These are phyloP conservation scores for Hippasteria phrygiana DNA, from an alignment of 53 echinoderm and acorn worm species.

Conservation along the genomic window DNA sequence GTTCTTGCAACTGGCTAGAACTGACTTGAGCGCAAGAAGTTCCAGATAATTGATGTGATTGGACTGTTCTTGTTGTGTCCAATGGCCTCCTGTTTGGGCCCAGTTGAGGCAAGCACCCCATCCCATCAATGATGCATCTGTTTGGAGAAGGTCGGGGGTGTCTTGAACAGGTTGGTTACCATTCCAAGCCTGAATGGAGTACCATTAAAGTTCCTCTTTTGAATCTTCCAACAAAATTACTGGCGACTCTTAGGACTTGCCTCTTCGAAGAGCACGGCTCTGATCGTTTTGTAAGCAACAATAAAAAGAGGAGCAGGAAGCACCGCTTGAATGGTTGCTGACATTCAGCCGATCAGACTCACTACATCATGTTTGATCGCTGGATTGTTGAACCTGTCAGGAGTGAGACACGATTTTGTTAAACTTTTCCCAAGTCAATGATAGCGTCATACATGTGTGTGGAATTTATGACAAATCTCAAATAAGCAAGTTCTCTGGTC, in stretches of 20 bases:
- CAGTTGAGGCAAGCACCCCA: constrained; percentile 5
- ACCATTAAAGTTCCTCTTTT: background rate
- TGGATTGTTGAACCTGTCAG: too few species aligned
- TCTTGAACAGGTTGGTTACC: background rate
- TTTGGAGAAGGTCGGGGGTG: too few species aligned
- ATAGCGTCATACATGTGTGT: background rate
- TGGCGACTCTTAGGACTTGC: background rate
- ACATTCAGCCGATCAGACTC: background rate
- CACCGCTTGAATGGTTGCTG: background rate
- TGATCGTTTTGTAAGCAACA: background rate
- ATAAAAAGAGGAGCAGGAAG: constrained; percentile 15
- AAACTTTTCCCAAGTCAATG: background rate
- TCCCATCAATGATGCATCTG: background rate
- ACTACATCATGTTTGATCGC: background rate
- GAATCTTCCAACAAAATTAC: background rate
- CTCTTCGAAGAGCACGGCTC: background rate
- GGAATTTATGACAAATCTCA: background rate
- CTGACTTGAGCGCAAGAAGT: background rate
- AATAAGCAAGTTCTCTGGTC: background rate
- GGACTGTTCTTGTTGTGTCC: background rate
- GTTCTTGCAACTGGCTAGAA: background rate
- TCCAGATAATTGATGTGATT: constrained; percentile 6
- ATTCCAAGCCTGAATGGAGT: background rate
- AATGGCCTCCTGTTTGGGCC: background rate
- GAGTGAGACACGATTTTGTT: too few species aligned